phyloP scores from a whole-genome alignment of 2,797 vertebrate genomes.

The Antrozous pallidus region DNA sequence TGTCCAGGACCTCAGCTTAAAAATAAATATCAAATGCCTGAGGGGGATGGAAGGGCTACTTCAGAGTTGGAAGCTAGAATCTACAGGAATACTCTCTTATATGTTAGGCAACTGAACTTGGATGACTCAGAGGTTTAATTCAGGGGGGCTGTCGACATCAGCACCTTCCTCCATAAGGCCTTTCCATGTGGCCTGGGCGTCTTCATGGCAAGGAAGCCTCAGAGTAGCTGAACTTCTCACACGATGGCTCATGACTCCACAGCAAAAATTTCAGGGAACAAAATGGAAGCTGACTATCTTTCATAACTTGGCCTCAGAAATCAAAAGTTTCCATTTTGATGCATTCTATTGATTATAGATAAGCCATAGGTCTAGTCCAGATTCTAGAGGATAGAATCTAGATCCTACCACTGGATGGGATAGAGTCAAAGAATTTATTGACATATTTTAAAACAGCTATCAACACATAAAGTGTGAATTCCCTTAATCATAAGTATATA shows the following conservation, averaged over 20 bases:
- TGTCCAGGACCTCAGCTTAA: background rate
- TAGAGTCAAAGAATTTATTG: background rate
- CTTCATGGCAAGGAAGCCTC: background rate
- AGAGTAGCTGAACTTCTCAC: background rate
- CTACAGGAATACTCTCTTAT: background rate
- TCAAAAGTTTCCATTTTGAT: background rate
- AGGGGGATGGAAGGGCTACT: background rate
- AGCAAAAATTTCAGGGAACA: background rate
- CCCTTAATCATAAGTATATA: background rate
- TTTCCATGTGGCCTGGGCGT: background rate
- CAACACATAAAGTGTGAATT: background rate
- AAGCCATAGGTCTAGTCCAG: background rate
- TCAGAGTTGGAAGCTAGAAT: background rate
- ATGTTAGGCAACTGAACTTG: background rate
- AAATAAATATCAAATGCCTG: background rate
- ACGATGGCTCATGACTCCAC: background rate
- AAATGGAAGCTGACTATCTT: background rate
- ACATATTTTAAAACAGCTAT: background rate
- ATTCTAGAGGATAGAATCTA: background rate
- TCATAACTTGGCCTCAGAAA: background rate
- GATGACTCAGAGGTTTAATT: background rate
- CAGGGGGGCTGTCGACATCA: accelerated
- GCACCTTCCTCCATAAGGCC: background rate
- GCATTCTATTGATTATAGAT: background rate
- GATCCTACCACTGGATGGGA: background rate